Evolutionary conservation across 92 coral and sea anemone species (phyloP), one percentile per base, ranked within the genome.

Genomic region (Zoanthus sansibaricus): DNA sequence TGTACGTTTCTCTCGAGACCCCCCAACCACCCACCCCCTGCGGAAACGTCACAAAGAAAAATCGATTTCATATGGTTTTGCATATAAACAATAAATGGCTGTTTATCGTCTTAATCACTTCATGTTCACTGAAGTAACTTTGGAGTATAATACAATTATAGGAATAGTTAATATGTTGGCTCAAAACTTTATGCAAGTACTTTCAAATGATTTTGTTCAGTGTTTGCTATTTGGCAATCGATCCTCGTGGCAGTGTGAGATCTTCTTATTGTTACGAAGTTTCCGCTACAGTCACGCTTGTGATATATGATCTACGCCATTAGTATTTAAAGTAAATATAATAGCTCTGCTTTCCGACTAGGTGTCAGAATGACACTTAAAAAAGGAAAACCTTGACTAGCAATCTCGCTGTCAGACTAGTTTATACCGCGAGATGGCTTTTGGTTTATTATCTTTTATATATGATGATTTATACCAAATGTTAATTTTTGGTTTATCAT

Each of bases 121-220:
- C 70, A 62, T 62, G 70, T 62, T 62, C 70, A 62, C 70, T 62
- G 70, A 62, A 62, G 70, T 62, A 16, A 62, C 70, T 62, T 62
- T 62, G 70, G 70, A 62, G 70, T 62, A 62, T 62, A 62, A 62
- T 62, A 62, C 70, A 62, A 16, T 62, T 62, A 62, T 62, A 62
- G 70, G 25, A 62, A 62, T 52, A 52, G 58, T 52, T 52, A 14
- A 52, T 52, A 52, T 52, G 58, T 62, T 62, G 21, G 70, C 70
- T 62, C 70, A 62, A 62, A 62, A 18, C 15, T 62, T 18, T 62
- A 62, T 16, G 70, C 70, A 18, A 62, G 70, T 62, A 16, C 70
- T 62, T 62, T 62, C 70, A 62, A 62, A 62, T 62, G 70, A 62
- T 62, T 62, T 16, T 62, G 70, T 62, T 62, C 25, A 62, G 70